Conservation (phyloP, 1,140 invertebrate genomes). For the Ceratina australensis region DNA sequence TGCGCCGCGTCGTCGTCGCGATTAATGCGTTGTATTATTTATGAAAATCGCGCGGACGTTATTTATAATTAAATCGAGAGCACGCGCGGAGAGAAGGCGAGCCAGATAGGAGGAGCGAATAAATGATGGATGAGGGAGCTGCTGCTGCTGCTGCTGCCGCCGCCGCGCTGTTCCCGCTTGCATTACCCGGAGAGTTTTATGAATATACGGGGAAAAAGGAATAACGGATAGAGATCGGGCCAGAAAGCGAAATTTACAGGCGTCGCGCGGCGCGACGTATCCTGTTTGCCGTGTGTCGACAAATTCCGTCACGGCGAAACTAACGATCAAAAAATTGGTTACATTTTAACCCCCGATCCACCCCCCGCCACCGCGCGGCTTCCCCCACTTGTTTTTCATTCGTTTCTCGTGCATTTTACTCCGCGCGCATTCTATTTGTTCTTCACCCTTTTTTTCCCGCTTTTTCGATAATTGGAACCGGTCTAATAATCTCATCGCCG, state of each 20-base stretch:
- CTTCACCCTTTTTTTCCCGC: not conserved
- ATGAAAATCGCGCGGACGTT: constrained; percentile 28
- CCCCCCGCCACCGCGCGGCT: too few species aligned
- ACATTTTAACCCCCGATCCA: not conserved
- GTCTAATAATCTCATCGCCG: constrained; percentile 30
- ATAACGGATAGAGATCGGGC: constrained; percentile 14
- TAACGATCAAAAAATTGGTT: not conserved
- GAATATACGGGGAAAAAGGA: constrained; percentile 16
- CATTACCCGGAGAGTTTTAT: not conserved
- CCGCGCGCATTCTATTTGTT: not conserved
- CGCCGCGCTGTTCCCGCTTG: not conserved
- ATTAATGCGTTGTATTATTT: constrained; percentile 25
- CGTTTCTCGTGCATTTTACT: not conserved
- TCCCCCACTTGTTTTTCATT: not conserved
- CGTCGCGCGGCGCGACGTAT: not conserved
- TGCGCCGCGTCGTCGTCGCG: too few species aligned
- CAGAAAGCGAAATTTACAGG: constrained; percentile 12
- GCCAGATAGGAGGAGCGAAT: not conserved
- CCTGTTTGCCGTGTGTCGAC: not conserved
- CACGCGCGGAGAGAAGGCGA: not conserved
- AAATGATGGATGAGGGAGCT: not conserved
- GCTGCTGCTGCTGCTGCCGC: too few species aligned
- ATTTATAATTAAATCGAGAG: constrained; percentile 9
- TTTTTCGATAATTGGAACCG: constrained; percentile 10
- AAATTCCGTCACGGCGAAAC: not conserved